Evolutionary conservation across 2,113 vertebrate species (phyloP), one percentile per base, ranked within the genome.

Genomic region (Conger conger): DNA sequence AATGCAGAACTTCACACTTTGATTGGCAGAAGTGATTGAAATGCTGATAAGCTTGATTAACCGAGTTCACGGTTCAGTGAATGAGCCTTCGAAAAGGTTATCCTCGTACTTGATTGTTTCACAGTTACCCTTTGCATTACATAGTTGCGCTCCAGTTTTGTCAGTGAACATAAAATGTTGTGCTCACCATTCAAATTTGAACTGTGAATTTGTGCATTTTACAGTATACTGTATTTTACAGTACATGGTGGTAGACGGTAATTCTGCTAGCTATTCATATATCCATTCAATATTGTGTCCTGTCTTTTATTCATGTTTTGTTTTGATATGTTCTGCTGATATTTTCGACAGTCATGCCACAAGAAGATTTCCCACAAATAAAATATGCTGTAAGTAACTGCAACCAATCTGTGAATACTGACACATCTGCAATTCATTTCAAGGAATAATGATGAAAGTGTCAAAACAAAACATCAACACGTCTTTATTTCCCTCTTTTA

Each of bases 31-130:
- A 77, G 85, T 83, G 90, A 89, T 91, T 88, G 88, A 88, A 89
- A 84, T 85, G 86, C 87, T 86, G 90, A 92, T 90, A 91, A 93
- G 88, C 36, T 82, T 92, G 90, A 93, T 92, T 89, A 87, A 92
- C 91, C 87, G 87, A 85, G 85, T 86, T 88, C 84, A 87, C 87
- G 86, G 81, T 82, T 83, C 90, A 90, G 84, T 87, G 86, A 84
- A 87, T 83, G 86, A 90, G 86, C 83, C 86, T 87, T 84, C 79
- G 60, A 82, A 85, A 83, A 88, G 87, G 90, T 87, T 89, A 87
- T 73, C 76, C 90, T 88, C 18, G 23, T 17, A 83, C 85, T 77
- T n/a, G 30, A 77, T 68, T 87, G 85, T 84, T 80, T 83, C 86
- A 30, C 83, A 81, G 81, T 53, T 73, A 86, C 86, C 86, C 90